phyloP scores from a whole-genome alignment of 2,797 vertebrate species.

The Intellagama lesueurii region DNA sequence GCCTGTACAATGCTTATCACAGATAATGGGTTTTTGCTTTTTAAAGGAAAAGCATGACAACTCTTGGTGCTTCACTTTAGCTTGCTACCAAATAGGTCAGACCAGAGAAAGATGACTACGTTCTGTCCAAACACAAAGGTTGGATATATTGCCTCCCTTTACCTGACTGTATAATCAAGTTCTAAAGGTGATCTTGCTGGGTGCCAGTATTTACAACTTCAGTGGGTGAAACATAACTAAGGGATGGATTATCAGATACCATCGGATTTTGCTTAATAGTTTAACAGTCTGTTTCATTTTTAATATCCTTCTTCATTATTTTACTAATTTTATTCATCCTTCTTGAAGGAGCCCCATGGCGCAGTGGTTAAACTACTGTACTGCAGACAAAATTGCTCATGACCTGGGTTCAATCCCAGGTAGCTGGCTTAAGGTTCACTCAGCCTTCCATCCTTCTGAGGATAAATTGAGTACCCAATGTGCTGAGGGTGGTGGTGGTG shows the following conservation, averaged over 20 bases:
- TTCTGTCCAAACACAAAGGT: conserved; percentile 68
- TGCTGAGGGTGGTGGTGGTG: too few relatives aligned
- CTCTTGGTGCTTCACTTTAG: conserved; percentile 49
- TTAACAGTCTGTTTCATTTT: conserved; percentile 17
- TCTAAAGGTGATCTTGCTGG: conserved; percentile 62
- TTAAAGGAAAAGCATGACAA: conserved; percentile 64
- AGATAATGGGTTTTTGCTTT: conserved; percentile 56
- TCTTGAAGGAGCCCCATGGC: too few relatives aligned
- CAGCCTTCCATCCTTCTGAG: too few relatives aligned
- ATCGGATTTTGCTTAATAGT: conserved; percentile 42
- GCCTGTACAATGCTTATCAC: conserved; percentile 36
- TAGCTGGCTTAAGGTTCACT: too few relatives aligned
- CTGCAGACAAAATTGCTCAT: too few relatives aligned
- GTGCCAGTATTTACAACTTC: conserved; percentile 61
- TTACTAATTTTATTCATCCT: neutral
- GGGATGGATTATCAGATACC: conserved; percentile 45
- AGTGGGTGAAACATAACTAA: conserved; percentile 55
- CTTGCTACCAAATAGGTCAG: conserved; percentile 67
- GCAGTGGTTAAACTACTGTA: too few relatives aligned
- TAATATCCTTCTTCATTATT: conserved; percentile 42
- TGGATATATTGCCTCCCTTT: conserved; percentile 60
- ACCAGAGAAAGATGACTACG: conserved; percentile 53
- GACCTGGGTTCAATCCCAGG: too few relatives aligned
- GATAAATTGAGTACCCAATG: too few relatives aligned
- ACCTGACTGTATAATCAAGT: conserved; percentile 70